Base-by-base conservation (phyloP, 2,113 vertebrate genomes). In the Isichthys henryi region DNA sequence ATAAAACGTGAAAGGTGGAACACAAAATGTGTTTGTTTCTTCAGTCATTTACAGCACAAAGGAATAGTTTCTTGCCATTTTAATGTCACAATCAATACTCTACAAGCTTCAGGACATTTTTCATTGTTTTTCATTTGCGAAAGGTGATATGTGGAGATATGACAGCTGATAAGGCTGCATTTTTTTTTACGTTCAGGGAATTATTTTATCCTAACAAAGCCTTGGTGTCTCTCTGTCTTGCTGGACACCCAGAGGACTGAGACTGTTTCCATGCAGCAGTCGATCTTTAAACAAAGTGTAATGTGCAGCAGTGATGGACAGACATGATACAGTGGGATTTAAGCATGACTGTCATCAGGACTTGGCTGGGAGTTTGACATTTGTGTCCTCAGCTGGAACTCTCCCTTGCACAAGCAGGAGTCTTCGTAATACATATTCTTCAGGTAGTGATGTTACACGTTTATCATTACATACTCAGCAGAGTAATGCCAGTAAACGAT, bases 51-150 rank as follows among this genome's bases (percentile, higher is more conserved):
- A 53, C 45, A 43, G 70, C 31, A 89, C 35, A 23, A 89, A 56
- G 31, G 50, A 89, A 89, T 43, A 82, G 48, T 43, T 83, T 17
- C 31, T 89, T 82, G 70, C 74, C 19, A 89, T 83, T 87, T 52
- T 89, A 82, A 82, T 53, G 88, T 89, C 49, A 89, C 70, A 89
- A 89, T 89, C 49, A 83, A 89, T 82, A 83, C 48, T 43, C 49
- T 89, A 17, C 50, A n/a, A 89, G 31, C 48, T 39, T 82, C 23
- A 82, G 88, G 74, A 35, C 66, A 83, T 89, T 52, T 45, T 74
- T 23, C 31, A 50, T 46, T 50, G n/a, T 27, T 86, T 50, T 50
- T 31, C 15, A 87, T 87, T 56, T 56, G 70, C 2, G 1, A 77
- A 74, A 49, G 62, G 62, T 74, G 27, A 77, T 45, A 11, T 88